Conservation (phyloP, 2,113 vertebrate species). For the Mesocricetus auratus region DNA sequence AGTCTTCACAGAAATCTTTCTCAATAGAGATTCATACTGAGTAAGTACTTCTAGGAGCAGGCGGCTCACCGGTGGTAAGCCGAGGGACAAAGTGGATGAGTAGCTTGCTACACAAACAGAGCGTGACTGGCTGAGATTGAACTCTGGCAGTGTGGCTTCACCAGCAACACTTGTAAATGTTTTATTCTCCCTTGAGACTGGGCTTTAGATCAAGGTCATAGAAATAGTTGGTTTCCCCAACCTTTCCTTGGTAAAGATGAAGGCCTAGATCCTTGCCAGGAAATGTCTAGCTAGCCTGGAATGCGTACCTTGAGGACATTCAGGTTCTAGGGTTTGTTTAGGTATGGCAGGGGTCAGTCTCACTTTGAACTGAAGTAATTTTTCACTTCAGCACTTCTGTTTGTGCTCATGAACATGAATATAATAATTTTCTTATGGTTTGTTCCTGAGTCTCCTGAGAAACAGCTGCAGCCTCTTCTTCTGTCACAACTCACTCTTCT, state of each 20-base stretch:
- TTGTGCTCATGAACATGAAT: slow-evolving; percentile 32
- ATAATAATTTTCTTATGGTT: not conserved
- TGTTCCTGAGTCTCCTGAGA: not conserved
- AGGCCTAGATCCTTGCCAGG: not conserved
- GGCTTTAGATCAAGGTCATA: slow-evolving; percentile 38
- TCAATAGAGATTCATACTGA: not conserved
- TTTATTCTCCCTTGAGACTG: slow-evolving; percentile 40
- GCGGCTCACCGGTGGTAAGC: not conserved
- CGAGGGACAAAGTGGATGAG: not conserved
- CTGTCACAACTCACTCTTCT: too few relatives aligned
- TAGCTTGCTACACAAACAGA: not conserved
- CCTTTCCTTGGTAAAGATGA: slow-evolving; percentile 45
- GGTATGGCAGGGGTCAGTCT: slow-evolving; percentile 1
- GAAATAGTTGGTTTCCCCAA: slow-evolving; percentile 10
- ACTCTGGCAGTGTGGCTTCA: not conserved
- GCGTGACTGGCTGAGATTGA: not conserved
- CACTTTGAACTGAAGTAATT: not conserved
- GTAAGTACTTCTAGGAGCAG: not conserved
- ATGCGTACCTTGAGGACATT: slow-evolving; percentile 40
- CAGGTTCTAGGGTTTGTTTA: slow-evolving; percentile 29
- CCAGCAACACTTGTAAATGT: not conserved
- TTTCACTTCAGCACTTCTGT: slow-evolving; percentile 1
- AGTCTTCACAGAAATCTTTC: not conserved
- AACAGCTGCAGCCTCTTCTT: not conserved
- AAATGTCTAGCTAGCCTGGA: slow-evolving; percentile 49